Percentiles rank a stretch among this genome's conserved stretches.
Conservation (phyloP, 1,140 invertebrate species). For the Magallana ariakensis region DNA sequence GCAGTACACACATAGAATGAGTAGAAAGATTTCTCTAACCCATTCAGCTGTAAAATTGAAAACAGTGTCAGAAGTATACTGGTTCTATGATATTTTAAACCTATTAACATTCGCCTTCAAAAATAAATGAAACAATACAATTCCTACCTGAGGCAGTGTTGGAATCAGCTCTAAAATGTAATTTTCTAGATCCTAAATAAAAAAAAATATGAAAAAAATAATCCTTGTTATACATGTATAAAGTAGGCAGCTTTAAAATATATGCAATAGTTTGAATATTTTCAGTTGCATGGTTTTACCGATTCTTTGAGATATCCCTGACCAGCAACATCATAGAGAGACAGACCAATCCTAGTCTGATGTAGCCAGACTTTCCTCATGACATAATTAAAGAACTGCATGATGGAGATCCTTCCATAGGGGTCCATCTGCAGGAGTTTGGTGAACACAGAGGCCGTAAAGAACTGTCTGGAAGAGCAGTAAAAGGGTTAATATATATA, state of each 20-base stretch:
- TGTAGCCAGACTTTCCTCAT: conserved; percentile 97
- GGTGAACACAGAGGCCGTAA: conserved; percentile 91
- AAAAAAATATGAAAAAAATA: conserved; percentile 52
- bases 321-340: conserved; percentile 94
- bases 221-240: no score
- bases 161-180: conserved; percentile 96
- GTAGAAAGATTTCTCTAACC: conserved; percentile 94
- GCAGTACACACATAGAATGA: conserved; percentile 98
- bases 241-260: no score
- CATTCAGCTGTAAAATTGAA: conserved; percentile 84
- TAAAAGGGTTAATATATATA: not conserved
- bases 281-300: conserved; percentile 81
- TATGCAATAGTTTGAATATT: no score
- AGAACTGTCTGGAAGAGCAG: conserved; percentile 83
- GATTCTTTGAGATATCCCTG: conserved; percentile 93
- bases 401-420: conserved; percentile 84
- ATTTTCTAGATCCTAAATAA: conserved; percentile 92
- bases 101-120: no score
- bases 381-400: conserved; percentile 94
- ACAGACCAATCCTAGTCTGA: conserved; percentile 94
- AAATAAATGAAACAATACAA: not conserved
- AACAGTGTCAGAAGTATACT: not conserved
- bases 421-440: conserved; percentile 91
- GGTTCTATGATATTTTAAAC: no score
- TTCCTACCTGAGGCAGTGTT: conserved; percentile 87